Percentiles rank a stretch among this genome's conserved stretches.
phyloP scores from a whole-genome alignment of 2,113 vertebrate genomes.

The Pavo muticus region DNA sequence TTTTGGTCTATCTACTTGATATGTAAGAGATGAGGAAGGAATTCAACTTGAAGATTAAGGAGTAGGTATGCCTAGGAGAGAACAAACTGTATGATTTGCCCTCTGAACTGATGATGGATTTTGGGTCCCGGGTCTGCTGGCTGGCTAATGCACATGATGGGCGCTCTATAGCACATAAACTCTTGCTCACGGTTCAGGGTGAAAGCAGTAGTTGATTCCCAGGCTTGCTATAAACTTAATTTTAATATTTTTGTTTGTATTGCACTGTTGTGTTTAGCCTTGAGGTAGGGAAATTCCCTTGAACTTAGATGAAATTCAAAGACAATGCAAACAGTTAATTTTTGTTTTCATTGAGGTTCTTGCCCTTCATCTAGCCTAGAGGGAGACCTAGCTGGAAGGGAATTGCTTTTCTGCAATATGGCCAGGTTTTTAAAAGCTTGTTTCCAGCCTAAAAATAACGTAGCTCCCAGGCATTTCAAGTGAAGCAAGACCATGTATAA shows the following conservation, averaged over 20 bases:
- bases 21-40: neutral
- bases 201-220: neutral
- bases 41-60: slow-evolving; percentile 23
- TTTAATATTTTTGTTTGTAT: neutral
- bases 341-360: neutral
- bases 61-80: neutral
- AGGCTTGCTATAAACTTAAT: neutral
- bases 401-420: neutral
- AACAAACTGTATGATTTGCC: neutral
- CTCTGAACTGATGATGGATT: slow-evolving; percentile 3
- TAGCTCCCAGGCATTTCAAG: neutral
- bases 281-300: neutral
- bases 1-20: neutral
- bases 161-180: neutral
- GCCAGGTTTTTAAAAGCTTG: neutral
- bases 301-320: neutral
- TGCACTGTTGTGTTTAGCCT: neutral
- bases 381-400: neutral
- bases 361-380: neutral
- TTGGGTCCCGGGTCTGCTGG: neutral
- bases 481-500: neutral
- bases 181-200: neutral
- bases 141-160: neutral
- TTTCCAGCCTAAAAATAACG: neutral
- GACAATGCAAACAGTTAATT: neutral